phyloP scores from a whole-genome alignment of 2,113 vertebrate genomes.

The Thalassoma bifasciatum region DNA sequence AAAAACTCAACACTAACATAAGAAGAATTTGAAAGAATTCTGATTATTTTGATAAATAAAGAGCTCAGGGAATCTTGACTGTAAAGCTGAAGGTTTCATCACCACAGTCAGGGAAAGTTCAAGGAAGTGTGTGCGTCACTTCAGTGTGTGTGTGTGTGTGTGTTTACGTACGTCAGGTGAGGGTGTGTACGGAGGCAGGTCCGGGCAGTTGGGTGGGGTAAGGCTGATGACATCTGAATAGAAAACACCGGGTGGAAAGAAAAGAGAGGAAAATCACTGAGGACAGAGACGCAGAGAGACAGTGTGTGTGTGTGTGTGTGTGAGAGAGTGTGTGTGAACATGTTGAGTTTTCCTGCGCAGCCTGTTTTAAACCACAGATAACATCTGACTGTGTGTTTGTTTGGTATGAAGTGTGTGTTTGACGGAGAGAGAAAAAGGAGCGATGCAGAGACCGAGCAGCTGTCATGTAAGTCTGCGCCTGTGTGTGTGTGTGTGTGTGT shows the following conservation, averaged over 20 bases:
- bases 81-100: background rate
- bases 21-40: too few species aligned
- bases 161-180: slow-evolving; percentile 52
- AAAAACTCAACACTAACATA: too few species aligned
- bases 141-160: background rate
- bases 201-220: slow-evolving; percentile 37
- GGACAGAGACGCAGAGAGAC: slow-evolving; percentile 12
- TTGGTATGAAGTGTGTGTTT: slow-evolving; percentile 51
- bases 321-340: slow-evolving; percentile 8
- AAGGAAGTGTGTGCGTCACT: slow-evolving; percentile 26
- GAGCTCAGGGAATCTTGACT: too few species aligned
- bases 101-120: slow-evolving; percentile 3
- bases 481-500: slow-evolving; percentile 37
- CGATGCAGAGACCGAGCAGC: slow-evolving; percentile 74
- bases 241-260: slow-evolving; percentile 24
- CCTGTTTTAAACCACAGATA: background rate
- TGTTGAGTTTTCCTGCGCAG: background rate
- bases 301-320: too few species aligned
- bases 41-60: too few species aligned
- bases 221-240: background rate
- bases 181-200: slow-evolving; percentile 67
- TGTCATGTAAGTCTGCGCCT: slow-evolving; percentile 75
- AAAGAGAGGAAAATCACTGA: slow-evolving; percentile 34
- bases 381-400: slow-evolving; percentile 1
- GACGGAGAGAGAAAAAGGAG: slow-evolving; percentile 5